Conservation (phyloP, 2,797 vertebrate species). For the Argya squamiceps region DNA sequence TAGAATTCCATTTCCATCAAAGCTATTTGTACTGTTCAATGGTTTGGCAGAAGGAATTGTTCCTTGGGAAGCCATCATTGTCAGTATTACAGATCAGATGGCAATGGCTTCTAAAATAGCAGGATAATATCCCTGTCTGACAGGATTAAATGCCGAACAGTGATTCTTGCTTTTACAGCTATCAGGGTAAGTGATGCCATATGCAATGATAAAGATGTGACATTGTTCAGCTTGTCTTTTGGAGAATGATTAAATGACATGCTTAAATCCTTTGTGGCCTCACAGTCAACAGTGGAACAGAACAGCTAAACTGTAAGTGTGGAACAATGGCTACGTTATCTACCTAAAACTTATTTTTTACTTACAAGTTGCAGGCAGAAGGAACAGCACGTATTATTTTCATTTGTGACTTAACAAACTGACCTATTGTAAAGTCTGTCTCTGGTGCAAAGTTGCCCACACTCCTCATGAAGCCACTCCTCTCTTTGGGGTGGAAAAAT, state of each 20-base stretch:
- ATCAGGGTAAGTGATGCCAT: constrained; percentile 59
- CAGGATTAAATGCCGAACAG: constrained; percentile 64
- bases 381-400: background rate
- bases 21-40: background rate
- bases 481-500: background rate
- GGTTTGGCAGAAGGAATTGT: constrained; percentile 37
- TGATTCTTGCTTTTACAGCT: constrained; percentile 61
- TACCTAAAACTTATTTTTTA: background rate
- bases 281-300: background rate
- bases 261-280: constrained; percentile 55
- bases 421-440: background rate
- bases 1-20: background rate
- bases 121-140: constrained; percentile 65
- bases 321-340: background rate
- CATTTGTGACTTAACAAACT: background rate
- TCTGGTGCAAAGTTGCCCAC: background rate
- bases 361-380: background rate
- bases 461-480: background rate
- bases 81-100: constrained; percentile 40
- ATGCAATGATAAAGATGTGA: constrained; percentile 63
- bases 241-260: constrained; percentile 54
- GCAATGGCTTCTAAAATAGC: constrained; percentile 60
- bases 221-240: constrained; percentile 57
- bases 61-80: constrained; percentile 38
- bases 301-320: background rate